Base-by-base conservation (phyloP, 2,888 invertebrate genomes). In the Polydrusus pterygomalis region DNA sequence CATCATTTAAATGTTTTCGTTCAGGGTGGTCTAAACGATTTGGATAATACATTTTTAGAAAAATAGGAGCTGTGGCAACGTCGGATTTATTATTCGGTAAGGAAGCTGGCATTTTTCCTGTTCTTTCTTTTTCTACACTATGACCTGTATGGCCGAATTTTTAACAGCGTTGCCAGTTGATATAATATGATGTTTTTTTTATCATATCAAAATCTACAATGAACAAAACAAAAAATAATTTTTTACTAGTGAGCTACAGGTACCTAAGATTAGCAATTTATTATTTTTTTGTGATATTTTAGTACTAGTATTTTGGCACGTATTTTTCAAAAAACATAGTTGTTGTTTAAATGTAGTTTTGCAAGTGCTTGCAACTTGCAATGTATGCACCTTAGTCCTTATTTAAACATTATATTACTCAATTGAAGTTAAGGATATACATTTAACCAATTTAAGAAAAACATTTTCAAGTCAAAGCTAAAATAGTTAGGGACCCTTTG, bases 71-170 rank as follows among this genome's bases (percentile, higher is more conserved):
- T 17, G 30, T 11, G 65, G 25, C 65, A 65, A 65, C 65, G 34
- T 65, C 8, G 49, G 15, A 20, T 11, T 9, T 49, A 20, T 43
- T 65, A 49, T 65, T 65, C 51, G 30, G 30, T 65, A 65, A 65
- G 43, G 65, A 65, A 65, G 65, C 49, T 20, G 34, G 34, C 65
- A 49, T 65, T 38, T 65, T 18, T 65, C 15, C 15, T 65, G 49
- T 65, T 30, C 65, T 65, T 49, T 65, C 65, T 65, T 65, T 65
- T 65, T 65, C 65, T 65, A 65, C 51, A 51, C 65, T 65, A 65
- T 65, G 34, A 51, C 65, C 47, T 20, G 65, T 65, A 65, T 49
- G 65, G 65, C 65, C 65, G 49, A 65, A 65, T 65, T 65, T 49
- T 65, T 1, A 7, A 49, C 65, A 30, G 34, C 15, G 65, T 65